A percentile compares a stretch with the other conserved stretches of the same genome.
These are phyloP conservation scores for Nematopogon swammerdamellus DNA, from an alignment of 2,888 invertebrate species.

Conservation along the genomic window DNA sequence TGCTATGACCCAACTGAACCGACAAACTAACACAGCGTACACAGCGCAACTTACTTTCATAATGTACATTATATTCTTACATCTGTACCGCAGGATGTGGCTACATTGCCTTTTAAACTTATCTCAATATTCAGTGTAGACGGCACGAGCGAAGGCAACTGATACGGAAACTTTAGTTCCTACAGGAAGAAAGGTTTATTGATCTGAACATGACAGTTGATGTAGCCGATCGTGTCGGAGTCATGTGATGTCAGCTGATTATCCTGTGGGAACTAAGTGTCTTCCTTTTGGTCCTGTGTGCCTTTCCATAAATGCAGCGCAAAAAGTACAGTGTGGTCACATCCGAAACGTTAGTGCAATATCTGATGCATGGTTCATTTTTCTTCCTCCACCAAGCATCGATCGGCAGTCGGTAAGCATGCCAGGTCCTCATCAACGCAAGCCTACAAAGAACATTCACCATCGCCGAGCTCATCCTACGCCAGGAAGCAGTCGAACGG, in stretches of 20 bases:
- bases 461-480: constrained; percentile 32
- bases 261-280: no score
- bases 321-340: neutral
- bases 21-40: neutral
- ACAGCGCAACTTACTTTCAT: neutral
- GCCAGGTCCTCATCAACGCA: neutral
- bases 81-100: neutral
- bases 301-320: no score
- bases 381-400: neutral
- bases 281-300: no score
- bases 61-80: neutral
- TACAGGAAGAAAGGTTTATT: no score
- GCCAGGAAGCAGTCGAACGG: constrained; percentile 41
- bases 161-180: no score
- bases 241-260: no score
- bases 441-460: constrained; percentile 37
- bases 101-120: neutral
- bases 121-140: no score
- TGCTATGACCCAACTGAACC: neutral
- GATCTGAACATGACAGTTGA: no score
- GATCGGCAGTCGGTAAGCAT: neutral
- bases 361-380: neutral
- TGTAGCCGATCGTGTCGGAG: no score
- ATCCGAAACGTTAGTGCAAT: neutral
- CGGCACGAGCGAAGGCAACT: no score